phyloP scores from a whole-genome alignment of 64 coral and sea anemone genomes.

The Montipora capricornis region DNA sequence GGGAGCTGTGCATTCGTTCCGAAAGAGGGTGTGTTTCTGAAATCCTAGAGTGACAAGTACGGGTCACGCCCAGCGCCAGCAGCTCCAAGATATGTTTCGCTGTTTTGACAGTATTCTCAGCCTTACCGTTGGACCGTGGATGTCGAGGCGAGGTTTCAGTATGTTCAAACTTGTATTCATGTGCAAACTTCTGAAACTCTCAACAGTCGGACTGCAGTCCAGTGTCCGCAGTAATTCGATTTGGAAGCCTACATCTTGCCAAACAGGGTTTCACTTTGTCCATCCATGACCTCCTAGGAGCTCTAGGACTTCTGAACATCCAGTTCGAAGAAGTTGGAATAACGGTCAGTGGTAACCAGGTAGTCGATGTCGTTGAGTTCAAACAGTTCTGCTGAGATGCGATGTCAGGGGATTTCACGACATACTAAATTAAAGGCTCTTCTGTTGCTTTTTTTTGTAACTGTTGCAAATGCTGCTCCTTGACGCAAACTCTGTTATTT shows the following conservation, averaged over 20 bases:
- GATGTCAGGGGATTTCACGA: slow-evolving; percentile 64
- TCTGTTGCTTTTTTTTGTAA: slow-evolving; percentile 16
- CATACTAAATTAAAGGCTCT: slow-evolving; percentile 16
- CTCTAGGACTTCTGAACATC: slow-evolving; percentile 9
- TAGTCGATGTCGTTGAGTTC: slow-evolving; percentile 30
- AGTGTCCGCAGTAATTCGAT: slow-evolving; percentile 25
- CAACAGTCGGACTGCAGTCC: neutral
- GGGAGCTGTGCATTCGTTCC: neutral
- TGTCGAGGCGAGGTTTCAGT: slow-evolving; percentile 30
- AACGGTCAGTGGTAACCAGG: slow-evolving; percentile 1
- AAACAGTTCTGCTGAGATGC: slow-evolving; percentile 44
- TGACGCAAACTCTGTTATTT: slow-evolving; percentile 47
- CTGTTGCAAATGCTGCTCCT: slow-evolving; percentile 51
- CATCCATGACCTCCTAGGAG: neutral
- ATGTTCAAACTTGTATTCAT: slow-evolving; percentile 47
- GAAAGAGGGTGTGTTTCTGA: neutral
- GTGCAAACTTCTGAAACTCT: slow-evolving; percentile 53
- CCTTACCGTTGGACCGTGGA: slow-evolving; percentile 54
- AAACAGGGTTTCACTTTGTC: slow-evolving; percentile 30
- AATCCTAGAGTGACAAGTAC: slow-evolving; percentile 51
- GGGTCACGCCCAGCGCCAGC: slow-evolving; percentile 23
- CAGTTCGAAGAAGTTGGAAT: slow-evolving; percentile 54
- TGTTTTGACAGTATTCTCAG: slow-evolving; percentile 57
- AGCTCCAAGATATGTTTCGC: slow-evolving; percentile 48
- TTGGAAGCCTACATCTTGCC: slow-evolving; percentile 18